Conservation (phyloP, 2,888 invertebrate species). For the Amphipyra tragopoginis region DNA sequence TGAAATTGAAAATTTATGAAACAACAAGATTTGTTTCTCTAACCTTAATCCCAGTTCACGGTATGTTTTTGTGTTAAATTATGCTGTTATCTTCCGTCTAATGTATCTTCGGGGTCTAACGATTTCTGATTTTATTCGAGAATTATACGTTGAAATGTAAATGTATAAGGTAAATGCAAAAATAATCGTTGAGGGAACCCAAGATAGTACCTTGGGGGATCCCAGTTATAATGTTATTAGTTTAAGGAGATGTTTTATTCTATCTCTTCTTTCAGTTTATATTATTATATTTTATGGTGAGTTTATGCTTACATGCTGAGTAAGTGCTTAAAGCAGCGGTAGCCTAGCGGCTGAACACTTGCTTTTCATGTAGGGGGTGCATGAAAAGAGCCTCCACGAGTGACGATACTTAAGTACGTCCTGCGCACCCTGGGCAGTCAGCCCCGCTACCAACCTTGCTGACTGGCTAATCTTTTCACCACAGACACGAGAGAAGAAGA, state of each 20-base stretch:
- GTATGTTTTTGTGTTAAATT: constrained; percentile 24
- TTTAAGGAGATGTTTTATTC: too few species aligned
- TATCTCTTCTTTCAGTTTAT: background rate
- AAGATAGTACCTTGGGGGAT: constrained; percentile 2
- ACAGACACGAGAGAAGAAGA: too few species aligned
- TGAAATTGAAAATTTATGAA: constrained; percentile 73
- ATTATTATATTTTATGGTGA: too few species aligned
- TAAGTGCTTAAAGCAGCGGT: too few species aligned
- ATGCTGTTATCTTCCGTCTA: constrained; percentile 24
- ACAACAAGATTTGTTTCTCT: constrained; percentile 64
- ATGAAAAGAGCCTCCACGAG: too few species aligned
- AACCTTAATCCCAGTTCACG: constrained; percentile 34
- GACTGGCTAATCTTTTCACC: too few species aligned
- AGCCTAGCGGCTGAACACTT: too few species aligned
- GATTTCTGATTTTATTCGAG: constrained; percentile 5
- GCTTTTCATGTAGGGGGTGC: too few species aligned
- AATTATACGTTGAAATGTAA: constrained; percentile 15
- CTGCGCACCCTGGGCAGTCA: too few species aligned
- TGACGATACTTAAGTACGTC: too few species aligned
- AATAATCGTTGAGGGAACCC: constrained; percentile 4
- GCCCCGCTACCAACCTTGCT: too few species aligned
- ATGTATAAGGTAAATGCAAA: constrained; percentile 4
- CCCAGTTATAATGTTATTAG: background rate
- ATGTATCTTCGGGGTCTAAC: constrained; percentile 5
- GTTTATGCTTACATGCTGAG: too few species aligned